Conservation (phyloP, 2,888 invertebrate species). For the Macrophya annulata region DNA sequence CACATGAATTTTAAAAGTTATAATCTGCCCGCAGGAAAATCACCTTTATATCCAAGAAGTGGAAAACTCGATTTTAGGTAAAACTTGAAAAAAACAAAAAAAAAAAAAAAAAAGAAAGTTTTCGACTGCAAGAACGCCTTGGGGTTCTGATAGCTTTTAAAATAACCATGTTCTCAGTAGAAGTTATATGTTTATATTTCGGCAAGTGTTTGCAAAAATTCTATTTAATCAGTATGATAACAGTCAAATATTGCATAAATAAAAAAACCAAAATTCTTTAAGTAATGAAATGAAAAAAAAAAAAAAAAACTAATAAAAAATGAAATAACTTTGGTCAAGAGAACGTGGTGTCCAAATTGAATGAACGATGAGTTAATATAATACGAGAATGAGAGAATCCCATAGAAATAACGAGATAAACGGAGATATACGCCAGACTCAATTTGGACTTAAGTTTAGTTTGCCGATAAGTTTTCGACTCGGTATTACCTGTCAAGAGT, state of each 20-base stretch:
- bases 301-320: neutral
- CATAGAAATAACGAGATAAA: neutral
- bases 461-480: conserved; percentile 68
- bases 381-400: neutral
- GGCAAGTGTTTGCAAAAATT: neutral
- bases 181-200: conserved; percentile 34
- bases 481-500: conserved; percentile 70
- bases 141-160: neutral
- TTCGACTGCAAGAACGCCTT: conserved; percentile 10
- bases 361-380: neutral
- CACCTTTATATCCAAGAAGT: neutral
- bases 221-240: neutral
- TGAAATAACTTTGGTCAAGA: neutral
- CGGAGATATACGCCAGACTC: conserved; percentile 58
- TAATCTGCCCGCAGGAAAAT: neutral
- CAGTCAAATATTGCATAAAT: no score
- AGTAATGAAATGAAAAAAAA: neutral
- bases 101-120: neutral
- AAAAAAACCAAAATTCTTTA: neutral
- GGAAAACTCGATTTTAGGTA: neutral
- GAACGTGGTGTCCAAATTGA: neutral
- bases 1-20: neutral
- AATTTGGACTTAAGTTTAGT: conserved; percentile 69
- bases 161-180: neutral
- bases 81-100: neutral